These are phyloP conservation scores for Junonia oenone DNA, from an alignment of 2,888 invertebrate genomes.

Conservation along the genomic window DNA sequence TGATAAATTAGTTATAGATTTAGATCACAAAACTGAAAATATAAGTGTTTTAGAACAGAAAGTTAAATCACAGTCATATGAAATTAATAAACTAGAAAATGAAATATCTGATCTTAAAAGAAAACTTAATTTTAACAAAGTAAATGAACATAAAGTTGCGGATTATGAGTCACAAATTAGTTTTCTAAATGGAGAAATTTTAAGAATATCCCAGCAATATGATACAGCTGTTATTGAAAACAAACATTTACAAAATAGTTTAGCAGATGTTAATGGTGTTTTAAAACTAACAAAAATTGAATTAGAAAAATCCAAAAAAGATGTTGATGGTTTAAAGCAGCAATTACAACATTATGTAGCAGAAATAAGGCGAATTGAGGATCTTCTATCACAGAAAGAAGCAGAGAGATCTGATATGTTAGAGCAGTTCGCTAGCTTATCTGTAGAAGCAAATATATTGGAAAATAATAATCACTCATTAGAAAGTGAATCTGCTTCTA, in stretches of 20 bases:
- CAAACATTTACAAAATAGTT: slow-evolving; percentile 86
- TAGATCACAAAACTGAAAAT: slow-evolving; percentile 87
- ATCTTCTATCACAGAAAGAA: slow-evolving; percentile 86
- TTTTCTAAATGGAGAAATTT: slow-evolving; percentile 80
- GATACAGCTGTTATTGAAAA: slow-evolving; percentile 83
- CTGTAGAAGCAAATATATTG: slow-evolving; percentile 86
- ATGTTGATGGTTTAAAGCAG: slow-evolving; percentile 86
- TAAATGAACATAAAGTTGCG: slow-evolving; percentile 69
- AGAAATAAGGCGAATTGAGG: slow-evolving; percentile 89
- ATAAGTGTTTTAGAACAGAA: slow-evolving; percentile 83
- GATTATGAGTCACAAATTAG: slow-evolving; percentile 76
- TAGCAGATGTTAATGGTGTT: slow-evolving; percentile 82
- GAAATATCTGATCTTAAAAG: slow-evolving; percentile 78
- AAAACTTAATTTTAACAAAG: slow-evolving; percentile 63
- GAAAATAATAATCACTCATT: slow-evolving; percentile 90
- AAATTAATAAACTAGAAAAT: slow-evolving; percentile 74
- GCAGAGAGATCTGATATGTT: slow-evolving; percentile 88
- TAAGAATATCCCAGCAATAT: slow-evolving; percentile 73
- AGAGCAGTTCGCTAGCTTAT: slow-evolving; percentile 88
- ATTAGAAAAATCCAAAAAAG: slow-evolving; percentile 83
- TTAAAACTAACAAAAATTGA: slow-evolving; percentile 82
- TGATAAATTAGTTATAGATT: slow-evolving; percentile 82
- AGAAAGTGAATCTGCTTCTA: slow-evolving; percentile 87
- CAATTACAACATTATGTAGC: slow-evolving; percentile 90
- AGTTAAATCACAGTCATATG: slow-evolving; percentile 78